Conservation (phyloP, 2,888 invertebrate genomes). For the Leucophora obtusa region DNA sequence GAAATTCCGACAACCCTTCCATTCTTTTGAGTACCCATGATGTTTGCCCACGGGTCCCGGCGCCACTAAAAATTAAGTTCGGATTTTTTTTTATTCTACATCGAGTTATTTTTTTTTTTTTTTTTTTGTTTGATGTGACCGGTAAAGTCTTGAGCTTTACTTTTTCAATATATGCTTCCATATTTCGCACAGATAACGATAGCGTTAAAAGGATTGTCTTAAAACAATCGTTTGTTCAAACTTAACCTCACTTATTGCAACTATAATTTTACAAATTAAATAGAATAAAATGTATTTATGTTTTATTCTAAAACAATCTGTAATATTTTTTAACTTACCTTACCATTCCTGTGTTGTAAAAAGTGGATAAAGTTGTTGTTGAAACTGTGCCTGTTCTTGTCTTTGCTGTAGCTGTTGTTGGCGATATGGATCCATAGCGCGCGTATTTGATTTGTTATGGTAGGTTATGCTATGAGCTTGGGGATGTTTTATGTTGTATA, state of each 20-base stretch:
- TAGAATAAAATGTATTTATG: too few species aligned
- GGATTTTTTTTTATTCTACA: too few species aligned
- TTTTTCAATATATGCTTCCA: too few species aligned
- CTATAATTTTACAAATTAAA: neutral
- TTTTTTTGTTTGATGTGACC: too few species aligned
- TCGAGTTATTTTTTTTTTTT: too few species aligned
- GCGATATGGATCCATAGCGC: constrained; percentile 38
- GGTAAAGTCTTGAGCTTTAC: too few species aligned
- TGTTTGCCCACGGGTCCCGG: too few species aligned
- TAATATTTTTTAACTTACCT: constrained; percentile 54
- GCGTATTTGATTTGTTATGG: neutral
- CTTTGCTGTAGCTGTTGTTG: constrained; percentile 24
- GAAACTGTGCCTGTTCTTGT: constrained; percentile 20
- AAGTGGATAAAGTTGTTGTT: constrained; percentile 39
- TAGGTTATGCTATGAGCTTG: neutral
- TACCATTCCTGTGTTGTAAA: constrained; percentile 53
- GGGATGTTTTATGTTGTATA: neutral
- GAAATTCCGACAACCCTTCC: too few species aligned
- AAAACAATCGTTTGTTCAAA: neutral
- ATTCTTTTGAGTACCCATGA: too few species aligned
- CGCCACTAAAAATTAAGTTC: too few species aligned
- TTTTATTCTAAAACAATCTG: neutral
- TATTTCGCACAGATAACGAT: too few species aligned
- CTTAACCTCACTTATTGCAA: constrained; percentile 23
- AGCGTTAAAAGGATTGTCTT: too few species aligned